phyloP scores from a whole-genome alignment of 2,888 invertebrate species.

The Hedya salicella region DNA sequence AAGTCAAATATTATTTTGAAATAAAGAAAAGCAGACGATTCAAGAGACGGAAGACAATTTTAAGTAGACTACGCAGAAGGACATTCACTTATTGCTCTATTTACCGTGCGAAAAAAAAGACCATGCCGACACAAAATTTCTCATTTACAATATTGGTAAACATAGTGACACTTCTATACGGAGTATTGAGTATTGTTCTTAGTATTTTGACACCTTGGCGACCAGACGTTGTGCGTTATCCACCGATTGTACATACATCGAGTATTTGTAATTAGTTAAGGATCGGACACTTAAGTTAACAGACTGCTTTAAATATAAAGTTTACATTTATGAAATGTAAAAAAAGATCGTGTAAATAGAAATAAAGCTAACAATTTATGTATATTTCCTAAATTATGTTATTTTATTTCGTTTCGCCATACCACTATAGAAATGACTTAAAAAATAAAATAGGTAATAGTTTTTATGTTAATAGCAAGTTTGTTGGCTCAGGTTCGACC shows the following conservation, averaged over 20 bases:
- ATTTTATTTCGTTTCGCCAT: neutral
- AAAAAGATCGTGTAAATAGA: constrained; percentile 49
- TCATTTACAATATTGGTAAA: no score
- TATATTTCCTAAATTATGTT: constrained; percentile 28
- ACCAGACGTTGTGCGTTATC: constrained; percentile 30
- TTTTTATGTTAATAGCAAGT: no score
- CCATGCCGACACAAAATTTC: no score
- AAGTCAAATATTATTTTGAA: neutral
- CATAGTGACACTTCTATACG: neutral
- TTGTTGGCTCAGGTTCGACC: no score
- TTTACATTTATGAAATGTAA: constrained; percentile 76
- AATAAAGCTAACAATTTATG: constrained; percentile 26
- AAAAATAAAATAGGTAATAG: no score
- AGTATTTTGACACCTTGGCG: neutral
- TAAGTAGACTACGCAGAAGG: no score
- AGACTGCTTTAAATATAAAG: constrained; percentile 64
- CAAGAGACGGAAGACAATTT: no score
- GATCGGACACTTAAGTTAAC: constrained; percentile 49
- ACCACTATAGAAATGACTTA: no score
- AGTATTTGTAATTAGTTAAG: constrained; percentile 22
- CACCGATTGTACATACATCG: constrained; percentile 33
- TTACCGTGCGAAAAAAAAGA: no score
- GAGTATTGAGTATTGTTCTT: constrained; percentile 16
- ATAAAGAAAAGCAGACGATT: no score
- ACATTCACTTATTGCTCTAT: neutral